Evolutionary conservation across 2,113 vertebrate species (phyloP).

Genomic region (Grallaria varia): DNA sequence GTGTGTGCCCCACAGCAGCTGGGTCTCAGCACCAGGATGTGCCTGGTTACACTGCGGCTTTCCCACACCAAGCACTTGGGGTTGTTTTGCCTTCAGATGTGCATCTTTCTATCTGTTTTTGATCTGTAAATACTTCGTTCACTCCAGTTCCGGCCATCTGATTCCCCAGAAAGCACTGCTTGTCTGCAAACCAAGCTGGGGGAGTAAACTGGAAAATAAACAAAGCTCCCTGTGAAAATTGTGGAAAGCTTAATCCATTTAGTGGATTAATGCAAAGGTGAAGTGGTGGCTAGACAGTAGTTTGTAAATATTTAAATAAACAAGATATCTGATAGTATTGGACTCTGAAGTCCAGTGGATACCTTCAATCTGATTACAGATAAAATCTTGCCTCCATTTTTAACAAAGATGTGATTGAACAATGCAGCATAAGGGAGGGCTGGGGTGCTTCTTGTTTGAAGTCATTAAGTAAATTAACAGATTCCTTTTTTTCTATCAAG

Average conservation of each 20-base stretch:
- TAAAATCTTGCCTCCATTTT: neutral
- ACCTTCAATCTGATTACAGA: neutral
- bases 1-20: fast-evolving
- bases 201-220: neutral
- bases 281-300: neutral
- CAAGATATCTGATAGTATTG: neutral
- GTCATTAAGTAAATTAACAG: neutral
- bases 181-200: neutral
- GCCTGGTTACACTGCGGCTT: neutral
- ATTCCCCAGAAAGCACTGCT: neutral
- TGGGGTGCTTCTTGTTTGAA: neutral
- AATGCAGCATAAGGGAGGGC: neutral
- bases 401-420: neutral
- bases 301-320: neutral
- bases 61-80: neutral
- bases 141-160: neutral
- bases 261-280: neutral
- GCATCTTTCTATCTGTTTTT: neutral
- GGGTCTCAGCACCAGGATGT: fast-evolving
- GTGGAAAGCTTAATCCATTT: neutral
- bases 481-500: neutral
- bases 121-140: neutral
- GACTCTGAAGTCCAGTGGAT: neutral
- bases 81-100: neutral
- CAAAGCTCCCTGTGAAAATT: neutral